phyloP scores from a whole-genome alignment of 2,797 vertebrate genomes.

The Xerus rutilus region DNA sequence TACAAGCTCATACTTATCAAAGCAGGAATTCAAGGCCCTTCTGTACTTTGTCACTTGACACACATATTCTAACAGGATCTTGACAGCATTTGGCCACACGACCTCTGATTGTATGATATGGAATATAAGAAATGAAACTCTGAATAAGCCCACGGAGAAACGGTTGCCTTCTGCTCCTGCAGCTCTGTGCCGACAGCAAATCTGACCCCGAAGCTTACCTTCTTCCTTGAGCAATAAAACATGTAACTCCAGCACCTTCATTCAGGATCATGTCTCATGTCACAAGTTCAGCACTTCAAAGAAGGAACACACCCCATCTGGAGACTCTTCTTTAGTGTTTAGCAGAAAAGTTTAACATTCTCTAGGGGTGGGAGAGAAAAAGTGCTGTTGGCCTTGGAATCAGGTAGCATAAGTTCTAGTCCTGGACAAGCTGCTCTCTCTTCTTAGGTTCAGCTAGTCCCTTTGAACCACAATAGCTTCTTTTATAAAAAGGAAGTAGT shows the following conservation, averaged over 20 bases:
- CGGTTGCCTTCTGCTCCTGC: background rate
- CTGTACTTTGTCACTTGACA: background rate
- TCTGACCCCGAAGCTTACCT: conserved; percentile 25
- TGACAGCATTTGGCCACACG: background rate
- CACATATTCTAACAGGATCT: background rate
- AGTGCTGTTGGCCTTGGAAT: background rate
- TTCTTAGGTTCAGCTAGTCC: background rate
- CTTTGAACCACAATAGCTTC: background rate
- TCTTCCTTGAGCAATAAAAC: background rate
- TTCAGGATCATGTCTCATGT: background rate
- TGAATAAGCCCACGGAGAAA: conserved; percentile 1
- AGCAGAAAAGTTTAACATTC: background rate
- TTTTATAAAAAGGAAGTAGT: background rate
- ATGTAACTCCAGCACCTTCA: background rate
- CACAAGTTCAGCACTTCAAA: background rate
- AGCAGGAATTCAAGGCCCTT: background rate
- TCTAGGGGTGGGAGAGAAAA: background rate
- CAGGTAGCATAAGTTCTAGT: background rate
- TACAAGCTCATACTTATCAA: background rate
- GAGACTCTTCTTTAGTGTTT: background rate
- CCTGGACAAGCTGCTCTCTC: background rate
- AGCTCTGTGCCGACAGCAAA: background rate
- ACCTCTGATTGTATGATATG: background rate
- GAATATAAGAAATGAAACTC: background rate
- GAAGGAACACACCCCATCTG: background rate